Percentiles rank a stretch among this genome's conserved stretches.
These are phyloP conservation scores for Oriolus oriolus DNA, from an alignment of 2,113 vertebrate species.

Conservation along the genomic window DNA sequence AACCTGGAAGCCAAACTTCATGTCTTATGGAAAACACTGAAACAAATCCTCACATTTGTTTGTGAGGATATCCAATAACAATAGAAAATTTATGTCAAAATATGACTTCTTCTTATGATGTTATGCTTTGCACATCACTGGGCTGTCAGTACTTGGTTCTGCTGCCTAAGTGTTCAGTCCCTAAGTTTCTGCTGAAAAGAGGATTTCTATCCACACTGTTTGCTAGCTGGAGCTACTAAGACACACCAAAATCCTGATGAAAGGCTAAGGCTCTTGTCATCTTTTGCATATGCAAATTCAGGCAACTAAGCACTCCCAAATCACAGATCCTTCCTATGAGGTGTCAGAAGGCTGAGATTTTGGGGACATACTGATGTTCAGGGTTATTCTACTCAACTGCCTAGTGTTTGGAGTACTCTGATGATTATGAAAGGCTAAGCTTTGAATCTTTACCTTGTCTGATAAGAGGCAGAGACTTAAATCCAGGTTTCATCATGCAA, in stretches of 20 bases:
- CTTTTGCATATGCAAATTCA: neutral
- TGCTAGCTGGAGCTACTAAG: neutral
- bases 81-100: neutral
- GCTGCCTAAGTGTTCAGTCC: neutral
- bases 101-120: neutral
- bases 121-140: neutral
- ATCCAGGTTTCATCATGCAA: neutral
- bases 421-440: neutral
- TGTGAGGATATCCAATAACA: neutral
- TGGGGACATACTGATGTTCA: neutral
- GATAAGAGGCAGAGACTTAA: neutral
- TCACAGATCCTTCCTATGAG: no score
- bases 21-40: neutral
- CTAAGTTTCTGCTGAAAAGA: neutral
- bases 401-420: neutral
- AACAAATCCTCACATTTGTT: neutral
- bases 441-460: neutral
- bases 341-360: neutral
- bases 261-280: neutral
- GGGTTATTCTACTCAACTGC: neutral
- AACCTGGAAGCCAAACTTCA: neutral
- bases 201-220: neutral
- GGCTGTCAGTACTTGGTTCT: neutral
- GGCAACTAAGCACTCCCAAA: neutral
- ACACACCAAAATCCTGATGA: neutral